Evolutionary conservation across 1,140 invertebrate species (phyloP), one percentile per base, ranked within the genome.

Genomic region (Musca domestica): DNA sequence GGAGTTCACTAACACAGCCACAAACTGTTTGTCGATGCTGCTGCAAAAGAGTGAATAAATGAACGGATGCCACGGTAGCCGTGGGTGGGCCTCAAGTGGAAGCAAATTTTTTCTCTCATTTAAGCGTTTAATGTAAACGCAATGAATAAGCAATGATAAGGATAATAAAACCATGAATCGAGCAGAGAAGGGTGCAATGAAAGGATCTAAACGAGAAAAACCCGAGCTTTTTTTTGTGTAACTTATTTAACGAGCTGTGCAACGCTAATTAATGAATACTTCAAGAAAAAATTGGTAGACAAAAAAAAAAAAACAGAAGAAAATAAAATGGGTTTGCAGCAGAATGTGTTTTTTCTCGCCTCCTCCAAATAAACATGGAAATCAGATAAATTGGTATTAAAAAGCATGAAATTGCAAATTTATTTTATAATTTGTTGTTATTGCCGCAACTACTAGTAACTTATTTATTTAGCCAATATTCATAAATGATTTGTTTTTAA

Each of bases 191-290:
- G 10, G 4, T 41, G 6, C 34, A 2, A 10, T 10, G 34, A 41
- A 41, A 41, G 10, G 15, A 51, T 51, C 10, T 15, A 56, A 56
- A 56, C 25, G 52, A 56, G 27, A 41, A 61, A 61, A n/a, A 34
- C 34, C 17, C 23, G 6, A 41, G 27, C 34, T 9, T 12, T 41
- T 41, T n/a, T 41, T 41, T 41, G 4, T 41, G 10, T 41, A 41
- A 41, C 34, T 41, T 61, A 61, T 61, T 61, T 61, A 34, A 61
- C 63, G 48, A 64, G 63, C 25, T 41, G 27, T 25, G 47, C 65
- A 66, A 46, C 49, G 49, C 49, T 66, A 66, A 66, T 66, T 54
- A 54, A 54, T 48, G 47, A 41, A 34, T 54, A 54, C 47, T 66
- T 66, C 19, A 51, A 61, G 12, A 34, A 61, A 61, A 34, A 61